phyloP scores from a whole-genome alignment of 2,888 invertebrate species.

The Acronicta leporina region DNA sequence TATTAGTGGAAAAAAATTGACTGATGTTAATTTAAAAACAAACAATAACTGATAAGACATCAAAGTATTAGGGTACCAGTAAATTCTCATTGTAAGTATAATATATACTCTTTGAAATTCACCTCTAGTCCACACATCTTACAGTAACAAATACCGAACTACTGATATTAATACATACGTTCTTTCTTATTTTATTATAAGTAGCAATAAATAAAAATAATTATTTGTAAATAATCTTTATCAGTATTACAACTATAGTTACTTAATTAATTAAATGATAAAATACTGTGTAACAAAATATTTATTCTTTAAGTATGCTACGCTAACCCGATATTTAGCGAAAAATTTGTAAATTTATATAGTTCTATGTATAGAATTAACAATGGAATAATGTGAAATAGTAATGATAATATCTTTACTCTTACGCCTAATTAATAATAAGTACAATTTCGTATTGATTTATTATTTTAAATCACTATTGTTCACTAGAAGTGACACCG shows the following conservation, averaged over 20 bases:
- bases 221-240: conserved; percentile 59
- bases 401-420: neutral
- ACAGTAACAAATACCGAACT: conserved; percentile 37
- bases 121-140: conserved; percentile 33
- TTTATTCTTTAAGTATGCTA: conserved; percentile 27
- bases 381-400: conserved; percentile 1
- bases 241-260: conserved; percentile 60
- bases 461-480: no score
- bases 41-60: no score
- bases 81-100: conserved; percentile 11
- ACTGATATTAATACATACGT: conserved; percentile 13
- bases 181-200: conserved; percentile 20
- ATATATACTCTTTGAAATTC: conserved; percentile 30
- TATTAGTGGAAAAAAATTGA: conserved; percentile 13
- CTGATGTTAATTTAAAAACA: conserved; percentile 4
- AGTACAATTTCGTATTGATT: no score
- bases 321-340: conserved; percentile 39
- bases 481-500: no score
- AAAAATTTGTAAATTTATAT: conserved; percentile 26
- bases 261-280: conserved; percentile 35
- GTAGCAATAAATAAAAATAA: conserved; percentile 47
- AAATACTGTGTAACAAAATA: conserved; percentile 26
- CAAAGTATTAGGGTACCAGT: neutral
- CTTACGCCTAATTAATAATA: no score
- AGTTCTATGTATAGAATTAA: conserved; percentile 1